These are phyloP conservation scores for Brachyhypopomus occidentalis DNA, from an alignment of 2,113 vertebrate species.

Conservation along the genomic window DNA sequence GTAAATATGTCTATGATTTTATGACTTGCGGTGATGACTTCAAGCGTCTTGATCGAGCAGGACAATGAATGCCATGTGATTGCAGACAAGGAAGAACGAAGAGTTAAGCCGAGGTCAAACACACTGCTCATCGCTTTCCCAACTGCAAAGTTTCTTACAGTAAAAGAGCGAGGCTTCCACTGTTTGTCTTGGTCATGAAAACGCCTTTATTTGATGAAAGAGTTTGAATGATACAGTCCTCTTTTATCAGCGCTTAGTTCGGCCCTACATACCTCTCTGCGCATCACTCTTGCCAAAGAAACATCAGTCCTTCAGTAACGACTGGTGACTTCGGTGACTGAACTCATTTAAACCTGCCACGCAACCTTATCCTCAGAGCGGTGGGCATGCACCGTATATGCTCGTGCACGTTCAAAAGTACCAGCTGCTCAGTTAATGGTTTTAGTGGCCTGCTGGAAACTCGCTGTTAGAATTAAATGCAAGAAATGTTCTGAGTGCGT, in stretches of 20 bases:
- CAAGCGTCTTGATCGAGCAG: slow-evolving; percentile 20
- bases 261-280: background rate
- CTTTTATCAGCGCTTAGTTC: slow-evolving; percentile 12
- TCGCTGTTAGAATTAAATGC: slow-evolving; percentile 69
- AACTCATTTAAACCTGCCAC: slow-evolving; percentile 11
- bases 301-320: slow-evolving; percentile 4
- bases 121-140: slow-evolving; percentile 2
- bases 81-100: slow-evolving; percentile 1
- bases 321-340: slow-evolving; percentile 12
- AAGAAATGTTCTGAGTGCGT: slow-evolving; percentile 70
- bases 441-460: slow-evolving; percentile 63
- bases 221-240: background rate
- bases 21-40: slow-evolving; percentile 19
- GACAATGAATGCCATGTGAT: slow-evolving; percentile 25
- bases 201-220: background rate
- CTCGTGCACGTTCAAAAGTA: slow-evolving; percentile 3
- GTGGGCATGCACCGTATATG: slow-evolving; percentile 36
- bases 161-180: background rate
- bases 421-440: slow-evolving; percentile 43
- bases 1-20: slow-evolving; percentile 22
- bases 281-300: slow-evolving; percentile 15
- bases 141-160: slow-evolving; percentile 7
- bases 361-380: slow-evolving; percentile 51
- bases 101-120: slow-evolving; percentile 19
- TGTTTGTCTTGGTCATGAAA: slow-evolving; percentile 28